phyloP scores from a whole-genome alignment of 2,888 invertebrate genomes.

The Exephanes ischioxanthus region DNA sequence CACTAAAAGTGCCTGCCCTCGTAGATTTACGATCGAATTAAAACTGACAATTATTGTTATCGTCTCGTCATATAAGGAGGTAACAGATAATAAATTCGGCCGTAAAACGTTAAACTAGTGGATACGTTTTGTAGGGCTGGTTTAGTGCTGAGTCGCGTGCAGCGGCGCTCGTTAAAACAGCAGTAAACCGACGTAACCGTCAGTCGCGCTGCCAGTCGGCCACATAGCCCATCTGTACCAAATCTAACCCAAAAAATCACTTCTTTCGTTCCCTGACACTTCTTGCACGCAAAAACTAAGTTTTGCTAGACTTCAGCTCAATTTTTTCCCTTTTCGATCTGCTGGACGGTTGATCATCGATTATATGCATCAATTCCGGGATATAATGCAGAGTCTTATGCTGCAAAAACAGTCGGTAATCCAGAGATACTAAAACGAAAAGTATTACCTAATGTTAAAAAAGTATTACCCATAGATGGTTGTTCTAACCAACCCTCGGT shows the following conservation, averaged over 20 bases:
- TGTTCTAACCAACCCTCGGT: constrained; percentile 50
- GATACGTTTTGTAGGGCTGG: constrained; percentile 84
- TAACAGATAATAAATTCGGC: constrained; percentile 85
- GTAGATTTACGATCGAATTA: constrained; percentile 83
- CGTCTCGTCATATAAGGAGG: constrained; percentile 84
- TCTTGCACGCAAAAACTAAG: neutral
- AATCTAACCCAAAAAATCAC: constrained; percentile 65
- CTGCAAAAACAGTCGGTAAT: constrained; percentile 61
- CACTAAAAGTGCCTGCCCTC: constrained; percentile 75
- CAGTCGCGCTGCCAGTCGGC: constrained; percentile 73
- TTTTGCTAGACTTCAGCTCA: neutral
- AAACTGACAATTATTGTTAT: constrained; percentile 85
- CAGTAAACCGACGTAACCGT: constrained; percentile 83
- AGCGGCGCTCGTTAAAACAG: constrained; percentile 84
- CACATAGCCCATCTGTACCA: constrained; percentile 58
- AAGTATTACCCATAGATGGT: constrained; percentile 62
- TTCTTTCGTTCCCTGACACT: constrained; percentile 43
- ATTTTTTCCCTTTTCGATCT: neutral
- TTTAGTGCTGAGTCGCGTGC: constrained; percentile 85
- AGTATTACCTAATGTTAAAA: constrained; percentile 54
- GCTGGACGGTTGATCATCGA: neutral
- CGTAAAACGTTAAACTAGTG: constrained; percentile 84
- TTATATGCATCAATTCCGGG: neutral
- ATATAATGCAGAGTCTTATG: neutral
- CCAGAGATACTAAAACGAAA: constrained; percentile 54